Conservation (phyloP, 2,888 invertebrate species). For the Caenorhabditis doughertyi region DNA sequence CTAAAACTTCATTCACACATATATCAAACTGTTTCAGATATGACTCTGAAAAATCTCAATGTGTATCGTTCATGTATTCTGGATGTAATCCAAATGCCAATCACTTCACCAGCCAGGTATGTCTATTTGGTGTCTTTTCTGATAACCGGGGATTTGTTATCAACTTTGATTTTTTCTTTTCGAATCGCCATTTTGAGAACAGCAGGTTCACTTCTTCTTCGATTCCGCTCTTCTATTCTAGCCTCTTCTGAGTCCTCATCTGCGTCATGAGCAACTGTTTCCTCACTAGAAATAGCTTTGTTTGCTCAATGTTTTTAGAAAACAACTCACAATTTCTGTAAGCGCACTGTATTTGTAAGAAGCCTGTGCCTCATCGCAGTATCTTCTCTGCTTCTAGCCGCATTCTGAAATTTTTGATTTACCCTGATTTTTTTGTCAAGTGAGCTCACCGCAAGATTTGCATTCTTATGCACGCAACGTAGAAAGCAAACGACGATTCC, state of each 20-base stretch:
- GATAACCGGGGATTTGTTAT: not conserved
- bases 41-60: conserved; percentile 87
- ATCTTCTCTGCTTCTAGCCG: conserved; percentile 26
- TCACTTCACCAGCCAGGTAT: conserved; percentile 87
- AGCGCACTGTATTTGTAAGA: conserved; percentile 50
- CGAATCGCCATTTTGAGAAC: conserved; percentile 22
- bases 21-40: conserved; percentile 84
- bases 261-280: conserved; percentile 50
- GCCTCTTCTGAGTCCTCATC: conserved; percentile 22
- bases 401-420: conserved; percentile 16
- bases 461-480: conserved; percentile 46
- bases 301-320: not conserved
- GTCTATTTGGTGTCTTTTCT: conserved; percentile 84
- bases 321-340: conserved; percentile 56
- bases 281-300: conserved; percentile 42
- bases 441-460: conserved; percentile 18
- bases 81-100: conserved; percentile 95
- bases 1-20: not conserved
- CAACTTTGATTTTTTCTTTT: conserved; percentile 79
- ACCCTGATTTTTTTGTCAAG: not conserved
- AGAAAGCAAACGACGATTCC: conserved; percentile 18
- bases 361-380: conserved; percentile 52
- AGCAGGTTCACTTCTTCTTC: conserved; percentile 57
- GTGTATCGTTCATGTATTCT: conserved; percentile 89
- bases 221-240: conserved; percentile 19